Percentiles rank a stretch among this genome's conserved stretches.
Evolutionary conservation across 2,888 invertebrate genomes (phyloP).

Genomic region (Leucoma salicis): DNA sequence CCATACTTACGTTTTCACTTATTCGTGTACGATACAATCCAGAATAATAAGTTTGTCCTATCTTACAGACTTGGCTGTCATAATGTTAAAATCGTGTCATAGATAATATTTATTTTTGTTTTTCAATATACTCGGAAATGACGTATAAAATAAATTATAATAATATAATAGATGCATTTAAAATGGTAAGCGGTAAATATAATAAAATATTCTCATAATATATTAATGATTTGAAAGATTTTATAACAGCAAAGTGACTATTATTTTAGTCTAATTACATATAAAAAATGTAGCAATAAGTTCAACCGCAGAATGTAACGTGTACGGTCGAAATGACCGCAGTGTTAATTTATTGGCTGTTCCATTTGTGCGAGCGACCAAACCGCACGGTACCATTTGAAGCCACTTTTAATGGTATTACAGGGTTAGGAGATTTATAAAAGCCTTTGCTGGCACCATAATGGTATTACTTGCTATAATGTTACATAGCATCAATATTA

Average conservation of each 20-base stretch:
- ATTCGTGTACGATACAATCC: too few relatives aligned
- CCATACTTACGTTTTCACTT: too few relatives aligned
- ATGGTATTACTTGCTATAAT: slow-evolving; percentile 16
- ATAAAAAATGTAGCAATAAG: slow-evolving; percentile 1
- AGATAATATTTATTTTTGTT: too few relatives aligned
- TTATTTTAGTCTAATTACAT: background rate
- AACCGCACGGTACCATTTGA: slow-evolving; percentile 26
- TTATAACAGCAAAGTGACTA: background rate
- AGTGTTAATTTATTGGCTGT: slow-evolving; percentile 22
- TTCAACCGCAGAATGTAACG: slow-evolving; percentile 16
- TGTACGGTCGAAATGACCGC: slow-evolving; percentile 22
- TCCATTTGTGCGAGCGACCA: slow-evolving; percentile 17
- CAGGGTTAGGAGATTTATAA: slow-evolving; percentile 26
- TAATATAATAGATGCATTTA: too few relatives aligned
- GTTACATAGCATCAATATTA: slow-evolving; percentile 7
- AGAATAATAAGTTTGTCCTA: too few relatives aligned
- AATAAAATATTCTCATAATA: background rate
- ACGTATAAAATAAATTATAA: too few relatives aligned
- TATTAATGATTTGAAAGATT: background rate
- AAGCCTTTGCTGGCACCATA: slow-evolving; percentile 15
- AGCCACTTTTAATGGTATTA: slow-evolving; percentile 27
- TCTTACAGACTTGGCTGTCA: too few relatives aligned
- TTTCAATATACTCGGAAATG: too few relatives aligned
- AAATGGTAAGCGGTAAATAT: too few relatives aligned
- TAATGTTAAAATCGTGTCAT: too few relatives aligned